Evolutionary conservation across 1,140 invertebrate genomes (phyloP).

Genomic region (Hestina assimilis): DNA sequence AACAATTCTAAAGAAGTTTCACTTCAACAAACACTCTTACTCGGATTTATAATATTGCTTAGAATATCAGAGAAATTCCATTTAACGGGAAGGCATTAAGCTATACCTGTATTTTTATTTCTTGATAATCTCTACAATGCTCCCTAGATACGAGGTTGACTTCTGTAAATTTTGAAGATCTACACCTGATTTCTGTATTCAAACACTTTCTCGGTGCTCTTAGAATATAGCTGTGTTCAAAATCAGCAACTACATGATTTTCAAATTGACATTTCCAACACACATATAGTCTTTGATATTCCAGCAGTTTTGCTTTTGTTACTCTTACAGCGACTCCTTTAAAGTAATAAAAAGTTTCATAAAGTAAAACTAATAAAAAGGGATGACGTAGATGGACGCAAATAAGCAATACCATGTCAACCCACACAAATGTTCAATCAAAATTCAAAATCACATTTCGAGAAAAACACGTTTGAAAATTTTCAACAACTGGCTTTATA

Average conservation of each 20-base stretch:
- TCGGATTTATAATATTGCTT: too few species aligned
- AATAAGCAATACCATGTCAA: too few species aligned
- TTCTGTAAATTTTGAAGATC: conserved; percentile 76
- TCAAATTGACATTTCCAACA: conserved; percentile 89
- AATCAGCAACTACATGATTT: conserved; percentile 82
- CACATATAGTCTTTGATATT: conserved; percentile 85
- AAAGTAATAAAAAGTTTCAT: conserved; percentile 38
- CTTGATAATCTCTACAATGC: conserved; percentile 92
- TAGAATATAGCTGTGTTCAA: conserved; percentile 83
- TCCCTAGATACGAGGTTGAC: conserved; percentile 79
- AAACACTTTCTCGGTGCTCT: conserved; percentile 80
- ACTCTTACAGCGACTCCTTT: conserved; percentile 87
- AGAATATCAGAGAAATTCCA: too few species aligned
- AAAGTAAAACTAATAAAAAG: too few species aligned
- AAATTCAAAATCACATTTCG: too few species aligned
- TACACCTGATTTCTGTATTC: conserved; percentile 80
- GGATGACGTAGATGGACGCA: too few species aligned
- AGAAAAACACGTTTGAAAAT: too few species aligned
- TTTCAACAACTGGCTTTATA: too few species aligned
- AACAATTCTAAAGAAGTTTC: too few species aligned
- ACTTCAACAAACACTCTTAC: too few species aligned
- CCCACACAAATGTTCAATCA: too few species aligned
- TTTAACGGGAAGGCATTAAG: too few species aligned
- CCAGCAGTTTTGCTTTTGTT: conserved; percentile 86
- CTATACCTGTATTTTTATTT: conserved; percentile 89